These are phyloP conservation scores for Mantis religiosa DNA, from an alignment of 2,888 invertebrate species.

Conservation along the genomic window DNA sequence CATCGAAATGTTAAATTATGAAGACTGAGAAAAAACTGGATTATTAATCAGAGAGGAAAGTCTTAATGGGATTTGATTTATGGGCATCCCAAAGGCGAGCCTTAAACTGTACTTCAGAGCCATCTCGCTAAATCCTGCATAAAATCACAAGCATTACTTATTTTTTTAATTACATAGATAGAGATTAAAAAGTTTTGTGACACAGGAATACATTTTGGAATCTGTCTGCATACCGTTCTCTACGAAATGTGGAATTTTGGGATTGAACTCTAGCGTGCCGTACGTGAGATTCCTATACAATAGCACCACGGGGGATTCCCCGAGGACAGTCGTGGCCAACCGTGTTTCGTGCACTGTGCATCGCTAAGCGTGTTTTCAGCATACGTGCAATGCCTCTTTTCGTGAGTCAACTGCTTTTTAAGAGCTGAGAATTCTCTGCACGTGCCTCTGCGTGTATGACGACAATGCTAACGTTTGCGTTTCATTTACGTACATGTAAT, in stretches of 20 bases:
- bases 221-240: background rate
- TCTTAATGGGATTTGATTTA: no score
- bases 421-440: background rate
- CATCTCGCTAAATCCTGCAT: no score
- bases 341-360: background rate
- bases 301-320: background rate
- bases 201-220: background rate
- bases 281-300: background rate
- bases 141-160: no score
- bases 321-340: background rate
- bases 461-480: background rate
- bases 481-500: background rate
- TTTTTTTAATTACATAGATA: no score
- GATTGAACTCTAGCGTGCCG: background rate
- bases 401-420: background rate
- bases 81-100: no score
- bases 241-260: background rate
- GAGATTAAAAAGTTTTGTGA: no score
- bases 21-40: no score
- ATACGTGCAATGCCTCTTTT: background rate
- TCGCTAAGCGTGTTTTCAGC: background rate
- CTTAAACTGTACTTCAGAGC: no score
- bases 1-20: no score
- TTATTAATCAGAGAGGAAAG: no score
- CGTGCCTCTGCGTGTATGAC: background rate